Evolutionary conservation across 2,797 vertebrate species (phyloP).

Genomic region (Ciconia nigra): DNA sequence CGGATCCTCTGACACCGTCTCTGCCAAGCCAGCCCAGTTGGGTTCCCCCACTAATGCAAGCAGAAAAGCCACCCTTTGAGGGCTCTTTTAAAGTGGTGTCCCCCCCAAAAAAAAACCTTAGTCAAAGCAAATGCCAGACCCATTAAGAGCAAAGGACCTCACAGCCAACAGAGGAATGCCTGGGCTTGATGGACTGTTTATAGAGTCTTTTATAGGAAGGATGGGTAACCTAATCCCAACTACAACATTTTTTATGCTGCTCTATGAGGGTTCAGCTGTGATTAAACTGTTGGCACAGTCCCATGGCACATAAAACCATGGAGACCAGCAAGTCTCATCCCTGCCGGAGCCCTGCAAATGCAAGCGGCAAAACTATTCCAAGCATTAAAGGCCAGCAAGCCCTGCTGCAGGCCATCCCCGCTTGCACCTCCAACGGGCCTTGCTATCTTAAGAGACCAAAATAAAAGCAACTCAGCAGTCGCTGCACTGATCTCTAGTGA

Average conservation of each 20-base stretch:
- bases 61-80: background rate
- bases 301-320: constrained; percentile 63
- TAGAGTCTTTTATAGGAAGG: constrained; percentile 65
- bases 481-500: background rate
- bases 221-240: constrained; percentile 67
- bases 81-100: background rate
- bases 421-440: background rate
- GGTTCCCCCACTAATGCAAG: constrained; percentile 12
- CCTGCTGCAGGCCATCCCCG: fast-evolving
- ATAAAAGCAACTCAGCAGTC: background rate
- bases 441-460: background rate
- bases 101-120: background rate
- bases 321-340: constrained; percentile 32
- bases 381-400: background rate
- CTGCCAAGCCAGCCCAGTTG: constrained; percentile 25
- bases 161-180: constrained; percentile 52
- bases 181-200: constrained; percentile 64
- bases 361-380: background rate
- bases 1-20: background rate
- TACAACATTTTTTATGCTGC: constrained; percentile 50
- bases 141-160: constrained; percentile 40
- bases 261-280: constrained; percentile 57
- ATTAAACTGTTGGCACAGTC: constrained; percentile 63
- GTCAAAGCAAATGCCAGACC: constrained; percentile 43
- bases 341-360: background rate